Conservation (phyloP, 2,797 vertebrate species). For the Alfaro cultratus region DNA sequence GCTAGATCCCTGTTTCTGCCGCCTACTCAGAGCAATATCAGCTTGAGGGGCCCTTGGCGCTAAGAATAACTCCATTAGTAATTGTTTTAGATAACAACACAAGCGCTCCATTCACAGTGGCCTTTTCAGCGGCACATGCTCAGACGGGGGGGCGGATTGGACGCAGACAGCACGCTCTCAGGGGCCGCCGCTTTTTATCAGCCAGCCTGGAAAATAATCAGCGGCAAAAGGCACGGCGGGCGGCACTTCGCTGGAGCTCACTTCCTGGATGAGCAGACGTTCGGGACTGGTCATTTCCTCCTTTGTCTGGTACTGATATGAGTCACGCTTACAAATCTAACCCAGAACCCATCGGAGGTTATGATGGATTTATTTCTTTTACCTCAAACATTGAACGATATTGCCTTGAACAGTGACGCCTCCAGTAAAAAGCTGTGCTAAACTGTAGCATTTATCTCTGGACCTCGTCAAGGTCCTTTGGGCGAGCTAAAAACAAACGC, state of each 20-base stretch:
- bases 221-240: conserved; percentile 51
- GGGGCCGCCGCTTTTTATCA: conserved; percentile 66
- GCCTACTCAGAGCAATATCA: conserved; percentile 72
- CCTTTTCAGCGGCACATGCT: conserved; percentile 72
- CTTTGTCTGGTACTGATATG: conserved; percentile 32
- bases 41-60: conserved; percentile 65
- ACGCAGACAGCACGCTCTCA: conserved; percentile 64
- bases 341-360: conserved; percentile 4
- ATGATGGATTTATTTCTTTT: background rate
- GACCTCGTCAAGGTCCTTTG: background rate
- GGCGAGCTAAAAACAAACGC: background rate
- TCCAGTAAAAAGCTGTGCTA: background rate
- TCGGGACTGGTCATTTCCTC: conserved; percentile 53
- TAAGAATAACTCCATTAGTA: conserved; percentile 80
- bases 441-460: background rate
- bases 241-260: conserved; percentile 60
- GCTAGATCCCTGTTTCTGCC: conserved; percentile 60
- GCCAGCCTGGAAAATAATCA: conserved; percentile 51
- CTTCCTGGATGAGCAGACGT: conserved; percentile 61
- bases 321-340: conserved; percentile 22
- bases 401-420: background rate
- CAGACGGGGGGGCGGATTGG: conserved; percentile 45
- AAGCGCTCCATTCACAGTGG: conserved; percentile 63
- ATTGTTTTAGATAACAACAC: conserved; percentile 73
- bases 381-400: background rate